Conservation (phyloP, 2,888 invertebrate genomes). For the Callinectes sapidus region DNA sequence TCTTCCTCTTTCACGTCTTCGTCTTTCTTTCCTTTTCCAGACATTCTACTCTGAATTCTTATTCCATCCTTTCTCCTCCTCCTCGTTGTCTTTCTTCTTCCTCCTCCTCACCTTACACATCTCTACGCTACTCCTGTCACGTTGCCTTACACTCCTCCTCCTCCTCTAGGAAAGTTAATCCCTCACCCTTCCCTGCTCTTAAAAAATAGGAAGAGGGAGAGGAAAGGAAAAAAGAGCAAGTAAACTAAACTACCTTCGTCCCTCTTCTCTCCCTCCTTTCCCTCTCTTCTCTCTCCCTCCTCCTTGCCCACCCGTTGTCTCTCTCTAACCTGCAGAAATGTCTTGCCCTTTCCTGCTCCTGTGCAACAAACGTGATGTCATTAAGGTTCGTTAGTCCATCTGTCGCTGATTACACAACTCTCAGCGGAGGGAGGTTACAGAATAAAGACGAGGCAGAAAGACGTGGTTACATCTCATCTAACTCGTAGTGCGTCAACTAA, state of each 20-base stretch:
- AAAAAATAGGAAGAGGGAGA: background rate
- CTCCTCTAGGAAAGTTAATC: background rate
- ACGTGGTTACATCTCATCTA: too few relatives aligned
- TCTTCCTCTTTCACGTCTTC: background rate
- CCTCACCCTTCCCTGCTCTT: conserved; percentile 5
- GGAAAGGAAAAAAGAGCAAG: background rate
- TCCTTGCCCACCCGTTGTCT: background rate
- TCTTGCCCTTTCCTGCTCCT: background rate
- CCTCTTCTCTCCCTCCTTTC: background rate
- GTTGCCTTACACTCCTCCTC: conserved; percentile 22
- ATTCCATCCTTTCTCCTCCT: background rate
- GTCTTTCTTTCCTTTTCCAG: background rate
- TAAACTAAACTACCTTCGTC: background rate
- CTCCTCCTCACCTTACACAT: background rate
- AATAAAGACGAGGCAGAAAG: background rate
- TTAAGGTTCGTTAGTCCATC: conserved; percentile 2
- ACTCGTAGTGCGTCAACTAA: too few relatives aligned
- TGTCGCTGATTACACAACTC: background rate
- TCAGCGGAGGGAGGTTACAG: background rate
- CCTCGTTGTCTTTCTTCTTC: background rate
- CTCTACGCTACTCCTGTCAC: background rate
- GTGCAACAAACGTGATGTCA: background rate
- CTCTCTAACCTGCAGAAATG: conserved; percentile 2
- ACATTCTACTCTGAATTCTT: background rate
- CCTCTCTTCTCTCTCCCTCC: background rate